These are phyloP conservation scores for Phortica variegata DNA, from an alignment of 1,140 invertebrate species.

Conservation along the genomic window DNA sequence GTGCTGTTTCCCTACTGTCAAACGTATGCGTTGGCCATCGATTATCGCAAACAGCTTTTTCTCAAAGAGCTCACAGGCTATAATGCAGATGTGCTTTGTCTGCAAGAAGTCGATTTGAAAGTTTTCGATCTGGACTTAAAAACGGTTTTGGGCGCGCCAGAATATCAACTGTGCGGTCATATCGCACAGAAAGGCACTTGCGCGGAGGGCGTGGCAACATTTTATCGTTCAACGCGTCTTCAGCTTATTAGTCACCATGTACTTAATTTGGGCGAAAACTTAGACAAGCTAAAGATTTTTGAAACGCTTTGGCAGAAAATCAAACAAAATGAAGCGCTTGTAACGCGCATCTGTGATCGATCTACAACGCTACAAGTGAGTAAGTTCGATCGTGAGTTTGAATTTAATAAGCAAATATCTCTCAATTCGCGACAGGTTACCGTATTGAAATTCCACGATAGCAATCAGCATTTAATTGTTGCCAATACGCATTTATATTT, in stretches of 20 bases:
- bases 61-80: constrained; percentile 85
- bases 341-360: constrained; percentile 64
- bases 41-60: constrained; percentile 83
- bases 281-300: constrained; percentile 61
- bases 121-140: constrained; percentile 73
- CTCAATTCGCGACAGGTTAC: neutral
- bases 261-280: constrained; percentile 63
- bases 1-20: constrained; percentile 81
- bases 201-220: constrained; percentile 78
- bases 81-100: constrained; percentile 84
- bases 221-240: constrained; percentile 69
- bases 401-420: constrained; percentile 3
- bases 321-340: constrained; percentile 62
- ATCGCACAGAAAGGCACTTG: constrained; percentile 72
- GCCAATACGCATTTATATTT: constrained; percentile 93
- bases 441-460: constrained; percentile 61
- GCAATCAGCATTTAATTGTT: constrained; percentile 67
- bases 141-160: constrained; percentile 60
- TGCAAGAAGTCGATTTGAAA: constrained; percentile 90
- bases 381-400: constrained; percentile 1
- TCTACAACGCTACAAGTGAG: constrained; percentile 64
- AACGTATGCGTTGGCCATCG: constrained; percentile 72
- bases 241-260: constrained; percentile 59
- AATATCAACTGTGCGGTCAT: constrained; percentile 65
- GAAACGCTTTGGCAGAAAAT: constrained; percentile 64